Evolutionary conservation across 2,888 invertebrate species (phyloP).

Genomic region (Drosophila ezoana): DNA sequence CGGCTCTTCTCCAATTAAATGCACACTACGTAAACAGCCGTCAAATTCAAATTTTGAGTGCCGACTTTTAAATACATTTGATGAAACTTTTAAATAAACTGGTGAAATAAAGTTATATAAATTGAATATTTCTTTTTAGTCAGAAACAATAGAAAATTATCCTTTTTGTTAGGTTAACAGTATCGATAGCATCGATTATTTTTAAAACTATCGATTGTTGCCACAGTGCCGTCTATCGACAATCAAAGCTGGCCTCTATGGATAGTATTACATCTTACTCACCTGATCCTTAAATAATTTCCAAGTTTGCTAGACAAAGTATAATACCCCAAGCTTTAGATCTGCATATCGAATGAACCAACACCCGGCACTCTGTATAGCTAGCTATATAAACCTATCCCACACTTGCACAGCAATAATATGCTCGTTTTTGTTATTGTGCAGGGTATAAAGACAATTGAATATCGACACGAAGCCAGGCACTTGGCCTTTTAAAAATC

Average conservation of each 20-base stretch:
- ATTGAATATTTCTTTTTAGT: no score
- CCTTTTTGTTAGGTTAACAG: no score
- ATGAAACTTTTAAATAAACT: no score
- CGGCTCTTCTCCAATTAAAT: slow-evolving; percentile 34
- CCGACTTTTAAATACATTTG: neutral
- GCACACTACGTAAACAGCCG: slow-evolving; percentile 30
- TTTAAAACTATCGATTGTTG: no score
- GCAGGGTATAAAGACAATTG: slow-evolving; percentile 13
- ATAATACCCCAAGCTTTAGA: neutral
- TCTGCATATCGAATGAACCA: neutral
- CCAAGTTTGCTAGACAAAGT: no score
- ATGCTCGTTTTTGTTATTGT: neutral
- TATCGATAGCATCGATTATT: neutral
- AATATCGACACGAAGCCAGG: slow-evolving; percentile 9
- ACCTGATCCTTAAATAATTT: no score
- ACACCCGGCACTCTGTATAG: neutral
- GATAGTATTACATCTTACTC: no score
- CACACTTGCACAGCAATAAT: neutral
- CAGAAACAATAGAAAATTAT: no score
- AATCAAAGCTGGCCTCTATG: no score
- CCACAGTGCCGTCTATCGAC: no score
- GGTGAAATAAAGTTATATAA: neutral
- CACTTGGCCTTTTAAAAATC: slow-evolving; percentile 46
- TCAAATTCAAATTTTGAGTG: neutral
- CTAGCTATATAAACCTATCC: neutral